Conservation (phyloP, 2,888 invertebrate species). For the Eilema griseolum region DNA sequence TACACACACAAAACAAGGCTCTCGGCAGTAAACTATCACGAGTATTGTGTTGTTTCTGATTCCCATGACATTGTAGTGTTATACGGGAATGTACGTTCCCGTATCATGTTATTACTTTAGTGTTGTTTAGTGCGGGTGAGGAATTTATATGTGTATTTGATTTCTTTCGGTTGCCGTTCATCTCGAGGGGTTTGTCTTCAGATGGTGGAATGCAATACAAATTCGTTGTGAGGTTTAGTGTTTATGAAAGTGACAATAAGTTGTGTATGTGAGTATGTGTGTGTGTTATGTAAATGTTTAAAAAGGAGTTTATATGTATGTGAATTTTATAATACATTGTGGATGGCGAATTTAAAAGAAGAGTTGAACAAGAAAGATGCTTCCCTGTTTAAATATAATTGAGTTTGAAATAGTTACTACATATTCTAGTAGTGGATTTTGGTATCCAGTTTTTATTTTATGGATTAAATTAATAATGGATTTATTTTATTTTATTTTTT, state of each 20-base stretch:
- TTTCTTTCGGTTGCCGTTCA: slow-evolving; percentile 7
- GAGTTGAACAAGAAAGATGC: too few relatives aligned
- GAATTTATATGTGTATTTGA: slow-evolving; percentile 15
- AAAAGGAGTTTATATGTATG: too few relatives aligned
- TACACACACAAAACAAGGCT: slow-evolving; percentile 36
- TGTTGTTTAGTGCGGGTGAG: slow-evolving; percentile 5
- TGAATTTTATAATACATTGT: too few relatives aligned
- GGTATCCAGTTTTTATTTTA: too few relatives aligned
- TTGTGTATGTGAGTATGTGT: not conserved
- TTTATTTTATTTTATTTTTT: too few relatives aligned
- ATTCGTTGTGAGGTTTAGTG: not conserved
- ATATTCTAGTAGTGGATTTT: too few relatives aligned
- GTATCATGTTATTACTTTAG: slow-evolving; percentile 26
- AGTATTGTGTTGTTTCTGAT: slow-evolving; percentile 25
- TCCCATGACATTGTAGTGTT: slow-evolving; percentile 13
- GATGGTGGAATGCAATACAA: slow-evolving; percentile 4
- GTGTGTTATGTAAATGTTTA: too few relatives aligned
- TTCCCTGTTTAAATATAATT: too few relatives aligned
- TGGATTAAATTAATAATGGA: too few relatives aligned
- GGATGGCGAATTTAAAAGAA: too few relatives aligned
- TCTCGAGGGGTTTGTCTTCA: slow-evolving; percentile 3
- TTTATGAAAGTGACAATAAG: not conserved
- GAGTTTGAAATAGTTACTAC: too few relatives aligned
- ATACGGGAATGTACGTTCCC: slow-evolving; percentile 3
- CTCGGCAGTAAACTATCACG: slow-evolving; percentile 32